Evolutionary conservation across 2,888 invertebrate species (phyloP).

Genomic region (Sesamia inferens): DNA sequence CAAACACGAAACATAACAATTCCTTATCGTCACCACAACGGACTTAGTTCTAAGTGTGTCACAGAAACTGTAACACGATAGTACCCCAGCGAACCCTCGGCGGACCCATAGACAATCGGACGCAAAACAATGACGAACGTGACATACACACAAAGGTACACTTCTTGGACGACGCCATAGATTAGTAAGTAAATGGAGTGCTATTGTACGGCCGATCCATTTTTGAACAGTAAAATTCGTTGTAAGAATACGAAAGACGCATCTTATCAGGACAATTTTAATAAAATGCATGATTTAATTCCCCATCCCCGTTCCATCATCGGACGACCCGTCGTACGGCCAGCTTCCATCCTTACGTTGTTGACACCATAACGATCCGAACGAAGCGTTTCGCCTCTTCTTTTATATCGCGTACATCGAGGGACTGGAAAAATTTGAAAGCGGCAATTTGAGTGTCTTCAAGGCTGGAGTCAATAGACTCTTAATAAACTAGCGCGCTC

Average conservation of each 20-base stretch:
- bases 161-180: slow-evolving; percentile 37
- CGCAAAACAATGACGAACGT: slow-evolving; percentile 66
- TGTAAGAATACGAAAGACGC: neutral
- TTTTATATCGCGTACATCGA: no score
- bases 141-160: slow-evolving; percentile 63
- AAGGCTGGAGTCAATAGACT: no score
- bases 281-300: no score
- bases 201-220: neutral
- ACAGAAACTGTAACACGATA: slow-evolving; percentile 62
- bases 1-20: slow-evolving; percentile 25
- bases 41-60: slow-evolving; percentile 48
- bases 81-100: slow-evolving; percentile 34
- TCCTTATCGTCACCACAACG: slow-evolving; percentile 36
- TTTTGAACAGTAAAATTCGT: neutral
- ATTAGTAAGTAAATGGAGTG: slow-evolving; percentile 19
- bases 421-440: no score
- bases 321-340: no score
- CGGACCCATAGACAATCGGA: slow-evolving; percentile 54
- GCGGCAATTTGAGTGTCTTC: no score
- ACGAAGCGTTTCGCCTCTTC: no score
- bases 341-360: no score
- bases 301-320: no score
- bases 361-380: no score
- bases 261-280: neutral
- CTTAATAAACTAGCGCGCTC: no score